Evolutionary conservation across 2,888 invertebrate genomes (phyloP).

Genomic region (Allygus modestus): DNA sequence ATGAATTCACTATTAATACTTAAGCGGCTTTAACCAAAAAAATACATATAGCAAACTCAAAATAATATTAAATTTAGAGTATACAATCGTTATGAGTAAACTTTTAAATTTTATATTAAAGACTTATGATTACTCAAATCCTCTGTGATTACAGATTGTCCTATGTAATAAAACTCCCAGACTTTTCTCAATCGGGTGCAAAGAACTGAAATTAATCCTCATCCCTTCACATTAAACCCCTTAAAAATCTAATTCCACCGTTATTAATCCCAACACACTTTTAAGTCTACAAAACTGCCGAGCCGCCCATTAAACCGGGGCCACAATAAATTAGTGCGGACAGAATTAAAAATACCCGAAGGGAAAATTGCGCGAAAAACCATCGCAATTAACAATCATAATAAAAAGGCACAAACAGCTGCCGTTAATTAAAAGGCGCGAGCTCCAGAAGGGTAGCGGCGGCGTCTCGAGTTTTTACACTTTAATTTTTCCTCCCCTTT

Average conservation of each 20-base stretch:
- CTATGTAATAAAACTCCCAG: too few species aligned
- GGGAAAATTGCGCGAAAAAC: constrained; percentile 47
- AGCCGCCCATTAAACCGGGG: neutral
- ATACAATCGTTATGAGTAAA: too few species aligned
- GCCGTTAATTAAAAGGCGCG: constrained; percentile 50
- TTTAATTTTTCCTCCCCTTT: constrained; percentile 61
- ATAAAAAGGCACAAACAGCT: constrained; percentile 39
- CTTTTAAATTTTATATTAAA: too few species aligned
- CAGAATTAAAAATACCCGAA: constrained; percentile 54
- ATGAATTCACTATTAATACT: too few species aligned
- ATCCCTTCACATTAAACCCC: neutral
- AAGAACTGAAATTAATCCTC: too few species aligned
- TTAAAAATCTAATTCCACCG: neutral
- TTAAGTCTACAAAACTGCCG: neutral
- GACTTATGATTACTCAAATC: too few species aligned
- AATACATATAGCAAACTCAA: too few species aligned
- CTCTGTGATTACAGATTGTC: too few species aligned
- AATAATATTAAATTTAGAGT: too few species aligned
- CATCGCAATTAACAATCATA: constrained; percentile 52
- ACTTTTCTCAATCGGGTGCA: too few species aligned
- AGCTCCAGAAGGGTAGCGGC: neutral
- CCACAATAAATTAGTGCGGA: constrained; percentile 37
- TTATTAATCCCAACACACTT: constrained; percentile 1
- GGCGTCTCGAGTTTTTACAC: constrained; percentile 59
- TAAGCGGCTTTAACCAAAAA: too few species aligned